These are phyloP conservation scores for Centrocercus urophasianus DNA, from an alignment of 2,113 vertebrate species.

Conservation along the genomic window DNA sequence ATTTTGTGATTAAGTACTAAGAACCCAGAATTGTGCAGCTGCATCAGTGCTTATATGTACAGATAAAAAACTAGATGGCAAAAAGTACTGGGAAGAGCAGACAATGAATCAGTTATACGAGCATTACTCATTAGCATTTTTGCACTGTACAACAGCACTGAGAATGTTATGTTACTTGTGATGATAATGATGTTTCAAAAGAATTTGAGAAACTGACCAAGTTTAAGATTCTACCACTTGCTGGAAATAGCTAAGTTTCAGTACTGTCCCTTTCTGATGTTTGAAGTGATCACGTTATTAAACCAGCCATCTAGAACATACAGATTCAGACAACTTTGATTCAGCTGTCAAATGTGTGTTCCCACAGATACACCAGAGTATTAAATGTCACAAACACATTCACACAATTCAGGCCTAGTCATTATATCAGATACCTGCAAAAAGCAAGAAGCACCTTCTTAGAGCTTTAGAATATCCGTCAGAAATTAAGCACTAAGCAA, in stretches of 20 bases:
- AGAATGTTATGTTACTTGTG: neutral
- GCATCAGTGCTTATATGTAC: neutral
- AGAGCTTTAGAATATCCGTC: neutral
- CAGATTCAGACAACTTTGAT: neutral
- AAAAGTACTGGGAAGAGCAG: neutral
- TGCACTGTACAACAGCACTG: neutral
- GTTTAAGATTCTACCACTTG: neutral
- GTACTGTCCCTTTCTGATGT: neutral
- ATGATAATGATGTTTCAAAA: neutral
- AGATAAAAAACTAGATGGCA: neutral
- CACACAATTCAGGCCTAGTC: neutral
- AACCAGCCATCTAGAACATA: neutral
- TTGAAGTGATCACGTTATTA: neutral
- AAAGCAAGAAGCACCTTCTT: neutral
- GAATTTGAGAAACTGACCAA: neutral
- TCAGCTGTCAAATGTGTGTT: neutral
- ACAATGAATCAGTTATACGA: neutral
- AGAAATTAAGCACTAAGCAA: slow-evolving; percentile 3
- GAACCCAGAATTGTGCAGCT: neutral
- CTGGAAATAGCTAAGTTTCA: neutral
- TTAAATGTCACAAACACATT: neutral
- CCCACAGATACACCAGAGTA: neutral
- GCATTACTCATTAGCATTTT: neutral
- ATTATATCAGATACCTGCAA: neutral
- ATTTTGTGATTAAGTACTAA: neutral